A percentile compares a stretch with the other conserved stretches of the same genome.
phyloP scores from a whole-genome alignment of 2,113 vertebrate genomes.

The Perca fluviatilis region DNA sequence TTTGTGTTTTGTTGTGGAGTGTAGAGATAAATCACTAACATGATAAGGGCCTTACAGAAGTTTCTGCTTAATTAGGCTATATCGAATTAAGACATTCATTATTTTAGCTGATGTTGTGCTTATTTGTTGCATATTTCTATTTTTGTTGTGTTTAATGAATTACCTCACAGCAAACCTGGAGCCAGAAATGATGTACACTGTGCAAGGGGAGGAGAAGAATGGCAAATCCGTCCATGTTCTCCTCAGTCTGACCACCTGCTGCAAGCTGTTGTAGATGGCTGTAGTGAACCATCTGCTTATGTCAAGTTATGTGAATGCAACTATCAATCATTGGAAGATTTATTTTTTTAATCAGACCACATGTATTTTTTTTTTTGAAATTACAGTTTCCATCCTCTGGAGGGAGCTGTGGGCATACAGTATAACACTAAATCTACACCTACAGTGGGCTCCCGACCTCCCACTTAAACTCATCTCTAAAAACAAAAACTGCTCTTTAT shows the following conservation, averaged over 20 bases:
- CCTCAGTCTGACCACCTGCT: not conserved
- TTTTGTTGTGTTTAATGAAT: not conserved
- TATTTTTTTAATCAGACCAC: not conserved
- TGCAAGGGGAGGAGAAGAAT: not conserved
- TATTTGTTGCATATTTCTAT: not conserved
- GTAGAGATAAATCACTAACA: not conserved
- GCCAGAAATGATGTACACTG: not conserved
- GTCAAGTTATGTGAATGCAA: not conserved
- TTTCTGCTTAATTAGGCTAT: no score
- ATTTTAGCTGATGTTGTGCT: not conserved
- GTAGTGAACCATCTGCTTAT: not conserved
- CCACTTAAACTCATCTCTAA: not conserved
- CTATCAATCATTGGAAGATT: not conserved
- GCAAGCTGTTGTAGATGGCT: not conserved
- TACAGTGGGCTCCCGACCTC: not conserved
- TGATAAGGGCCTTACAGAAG: not conserved
- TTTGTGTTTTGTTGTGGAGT: not conserved
- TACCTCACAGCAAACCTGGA: not conserved
- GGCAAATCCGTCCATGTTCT: not conserved
- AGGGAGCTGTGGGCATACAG: conserved; percentile 33
- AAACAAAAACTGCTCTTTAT: not conserved
- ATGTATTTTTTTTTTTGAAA: not conserved
- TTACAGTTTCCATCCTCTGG: conserved; percentile 28
- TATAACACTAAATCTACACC: not conserved
- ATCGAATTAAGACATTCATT: not conserved